phyloP scores from a whole-genome alignment of 1,140 invertebrate species.

The Cydia strobilella region DNA sequence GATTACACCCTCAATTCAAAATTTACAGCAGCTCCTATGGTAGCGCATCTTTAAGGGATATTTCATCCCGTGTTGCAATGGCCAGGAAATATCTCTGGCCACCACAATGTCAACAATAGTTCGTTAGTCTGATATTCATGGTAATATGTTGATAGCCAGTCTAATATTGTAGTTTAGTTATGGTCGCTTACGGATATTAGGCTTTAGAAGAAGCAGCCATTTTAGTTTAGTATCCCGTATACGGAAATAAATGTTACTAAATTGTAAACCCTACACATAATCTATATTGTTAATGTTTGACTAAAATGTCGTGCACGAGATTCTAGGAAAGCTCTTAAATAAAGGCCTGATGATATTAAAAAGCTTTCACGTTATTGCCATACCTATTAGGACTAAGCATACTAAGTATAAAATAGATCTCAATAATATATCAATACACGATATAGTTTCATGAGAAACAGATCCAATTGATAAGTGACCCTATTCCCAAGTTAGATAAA shows the following conservation, averaged over 20 bases:
- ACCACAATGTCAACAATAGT: conserved; percentile 19
- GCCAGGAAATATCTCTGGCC: conserved; percentile 18
- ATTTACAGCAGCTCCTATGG: background rate
- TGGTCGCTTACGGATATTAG: background rate
- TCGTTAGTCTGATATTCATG: conserved; percentile 21
- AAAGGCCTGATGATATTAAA: background rate
- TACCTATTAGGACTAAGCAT: too few species aligned
- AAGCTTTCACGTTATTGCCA: too few species aligned
- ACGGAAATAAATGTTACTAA: too few species aligned
- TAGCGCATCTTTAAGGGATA: conserved; percentile 12
- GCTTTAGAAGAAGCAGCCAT: background rate
- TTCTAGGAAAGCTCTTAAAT: background rate
- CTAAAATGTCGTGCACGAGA: background rate
- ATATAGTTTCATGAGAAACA: background rate
- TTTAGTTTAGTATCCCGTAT: too few species aligned
- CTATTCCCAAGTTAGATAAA: conserved; percentile 24
- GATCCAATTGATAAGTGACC: conserved; percentile 20
- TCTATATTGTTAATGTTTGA: too few species aligned
- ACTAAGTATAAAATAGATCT: background rate
- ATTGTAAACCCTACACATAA: too few species aligned
- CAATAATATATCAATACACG: background rate
- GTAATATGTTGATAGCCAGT: conserved; percentile 9
- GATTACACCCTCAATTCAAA: background rate
- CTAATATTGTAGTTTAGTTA: background rate
- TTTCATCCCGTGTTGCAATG: conserved; percentile 3